Base-by-base conservation (phyloP, 2,797 vertebrate genomes). In the Kryptopterus vitreolus region DNA sequence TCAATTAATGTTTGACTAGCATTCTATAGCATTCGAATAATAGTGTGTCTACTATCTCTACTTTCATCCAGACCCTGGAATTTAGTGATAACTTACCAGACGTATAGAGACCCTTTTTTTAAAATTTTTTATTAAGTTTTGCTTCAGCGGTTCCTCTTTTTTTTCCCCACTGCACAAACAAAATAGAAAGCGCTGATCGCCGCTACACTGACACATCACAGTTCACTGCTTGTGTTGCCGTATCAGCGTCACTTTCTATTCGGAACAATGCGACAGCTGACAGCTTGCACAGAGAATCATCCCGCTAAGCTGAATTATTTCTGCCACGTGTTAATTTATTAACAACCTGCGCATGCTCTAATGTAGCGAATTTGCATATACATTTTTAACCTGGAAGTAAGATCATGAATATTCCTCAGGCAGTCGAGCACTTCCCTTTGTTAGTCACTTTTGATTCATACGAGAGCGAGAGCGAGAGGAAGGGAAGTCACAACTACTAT, bases 281-380 rank as follows among this genome's bases (percentile, higher is more conserved):
- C 95, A 97, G 92, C 93, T 92, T 90, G 91, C 94, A 89, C 91
- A 93, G 93, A 94, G 95, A 95, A 95, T 96, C 93, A 95, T 95
- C 95, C 92, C 93, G 93, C 95, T 95, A 95, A 95, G 95, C 90
- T 93, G 94, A 97, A 98, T 95, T 95, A 94, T 96, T 98, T 94
- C 94, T 96, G 95, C 94, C 95, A 96, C 88, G 91, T 96, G 94
- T 95, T 96, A 95, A 92, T 94, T 94, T 94, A 92, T 93, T 92
- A 95, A 94, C 93, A 95, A 94, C 95, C 94, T 96, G 89, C 91
- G 92, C 92, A 88, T 93, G 93, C 93, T 92, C 90, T 94, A 95
- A 95, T 94, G 93, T 91, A 89, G 89, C 38, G 86, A 89, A 94
- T 95, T 95, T 94, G 93, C 93, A 94, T 94, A 93, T 92, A 92